Evolutionary conservation across 2,797 vertebrate species (phyloP), one percentile per base, ranked within the genome.

Genomic region (Gymnothorax reevesii): DNA sequence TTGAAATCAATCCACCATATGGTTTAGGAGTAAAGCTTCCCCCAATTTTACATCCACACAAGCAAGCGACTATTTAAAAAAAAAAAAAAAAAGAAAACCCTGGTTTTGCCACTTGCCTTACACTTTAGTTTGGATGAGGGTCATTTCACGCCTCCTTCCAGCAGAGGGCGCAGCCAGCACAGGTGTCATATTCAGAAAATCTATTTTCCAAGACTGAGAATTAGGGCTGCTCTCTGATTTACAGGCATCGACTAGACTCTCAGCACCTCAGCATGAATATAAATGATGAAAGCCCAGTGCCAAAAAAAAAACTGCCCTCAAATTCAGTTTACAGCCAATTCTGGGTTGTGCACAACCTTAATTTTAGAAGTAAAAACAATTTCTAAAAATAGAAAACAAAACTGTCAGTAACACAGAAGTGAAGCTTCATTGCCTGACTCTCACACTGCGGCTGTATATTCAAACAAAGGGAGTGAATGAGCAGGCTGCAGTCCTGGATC

Each of bases 241-340:
- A 71, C 69, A 27, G 69, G n/a, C 69, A 71, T 71, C 25, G n/a
- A 13, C 69, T 71, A 71, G 33, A 75, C 73, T 49, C 73, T 1
- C 73, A 3, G 13, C 73, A 75, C 33, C 33, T 75, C 73, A 17
- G 27, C 75, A 55, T 79, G 42, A 79, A 55, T 79, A n/a, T 2
- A 54, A 22, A 52, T 17, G 22, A 17, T 62, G 57, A 60, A 20
- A 75, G 66, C 54, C 62, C 75, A 49, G 22, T 27, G 15, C 66
- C 42, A 13, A 71, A n/a, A 13, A 71, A n/a, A 83, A 60, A 84
- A 54, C 33, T 25, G 83, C 69, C 33, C 57, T 3, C 82, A 17
- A 27, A 87, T 60, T 25, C 57, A 52, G 64, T 84, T 79, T 83
- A 71, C 62, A 59, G 52, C 33, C 17, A 55, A 84, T 83, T 75